A percentile compares a stretch with the other conserved stretches of the same genome.
phyloP scores from a whole-genome alignment of 2,888 invertebrate genomes.

The Cerceris ruficornis region DNA sequence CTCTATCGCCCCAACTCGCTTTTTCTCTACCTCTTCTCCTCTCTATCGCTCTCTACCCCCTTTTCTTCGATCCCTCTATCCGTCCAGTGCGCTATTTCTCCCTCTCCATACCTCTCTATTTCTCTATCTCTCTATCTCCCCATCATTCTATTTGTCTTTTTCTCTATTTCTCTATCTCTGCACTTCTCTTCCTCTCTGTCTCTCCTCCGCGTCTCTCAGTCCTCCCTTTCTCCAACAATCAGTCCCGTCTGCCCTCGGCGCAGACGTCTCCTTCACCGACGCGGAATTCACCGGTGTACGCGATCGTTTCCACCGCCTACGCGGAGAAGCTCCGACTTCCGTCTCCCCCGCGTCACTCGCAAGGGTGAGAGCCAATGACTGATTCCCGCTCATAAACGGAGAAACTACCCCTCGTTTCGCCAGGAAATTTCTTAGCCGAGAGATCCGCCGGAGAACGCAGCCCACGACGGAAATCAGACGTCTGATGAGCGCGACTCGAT shows the following conservation, averaged over 20 bases:
- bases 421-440: conserved; percentile 29
- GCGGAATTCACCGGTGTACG: conserved; percentile 12
- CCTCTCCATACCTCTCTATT: no score
- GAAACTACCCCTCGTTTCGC: not conserved
- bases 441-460: conserved; percentile 42
- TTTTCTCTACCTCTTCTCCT: no score
- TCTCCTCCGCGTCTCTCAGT: not conserved
- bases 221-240: not conserved
- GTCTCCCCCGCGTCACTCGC: not conserved
- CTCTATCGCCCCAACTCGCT: no score
- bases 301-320: conserved; percentile 7
- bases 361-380: not conserved
- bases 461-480: conserved; percentile 58
- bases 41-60: no score
- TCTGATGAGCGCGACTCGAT: conserved; percentile 47
- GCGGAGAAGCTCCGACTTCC: conserved; percentile 3
- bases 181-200: no score
- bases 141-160: no score
- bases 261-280: conserved; percentile 22
- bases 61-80: no score
- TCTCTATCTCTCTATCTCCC: no score
- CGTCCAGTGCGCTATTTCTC: no score
- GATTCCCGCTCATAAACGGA: not conserved
- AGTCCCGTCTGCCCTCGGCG: conserved; percentile 3
- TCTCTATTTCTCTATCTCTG: no score